Conservation (phyloP, 23 tunicate genomes). For the Trididemnum miniatum region DNA sequence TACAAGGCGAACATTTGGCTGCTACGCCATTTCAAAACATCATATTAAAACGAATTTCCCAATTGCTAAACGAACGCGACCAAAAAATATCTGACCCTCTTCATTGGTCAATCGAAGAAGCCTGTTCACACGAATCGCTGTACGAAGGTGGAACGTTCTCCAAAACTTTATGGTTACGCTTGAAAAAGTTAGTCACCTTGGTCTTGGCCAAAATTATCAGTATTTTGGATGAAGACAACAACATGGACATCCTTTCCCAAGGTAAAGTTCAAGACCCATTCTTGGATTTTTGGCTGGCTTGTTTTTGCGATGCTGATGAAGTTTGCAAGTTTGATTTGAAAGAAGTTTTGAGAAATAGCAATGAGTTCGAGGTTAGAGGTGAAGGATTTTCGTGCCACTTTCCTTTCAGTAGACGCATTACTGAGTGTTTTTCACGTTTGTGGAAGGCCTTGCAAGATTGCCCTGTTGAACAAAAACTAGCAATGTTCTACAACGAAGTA, state of each 20-base stretch:
- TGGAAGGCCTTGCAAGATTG: background rate
- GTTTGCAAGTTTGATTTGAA: background rate
- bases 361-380: constrained; percentile 29
- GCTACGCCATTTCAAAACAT: constrained; percentile 24
- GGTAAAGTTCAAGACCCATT: background rate
- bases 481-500: background rate
- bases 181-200: constrained; percentile 16
- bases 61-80: constrained; percentile 21
- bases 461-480: background rate
- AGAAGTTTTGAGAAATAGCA: constrained; percentile 12
- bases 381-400: constrained; percentile 23
- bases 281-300: background rate
- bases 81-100: background rate
- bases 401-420: constrained; percentile 45
- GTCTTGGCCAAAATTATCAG: constrained; percentile 50
- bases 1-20: background rate
- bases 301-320: background rate
- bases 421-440: constrained; percentile 6
- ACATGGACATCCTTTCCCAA: constrained; percentile 40
- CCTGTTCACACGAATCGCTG: constrained; percentile 36
- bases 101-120: constrained; percentile 41
- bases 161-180: constrained; percentile 59
- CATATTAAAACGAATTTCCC: constrained; percentile 9
- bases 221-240: constrained; percentile 51
- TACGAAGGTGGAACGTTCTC: constrained; percentile 70